Percentiles rank a stretch among this genome's conserved stretches.
Conservation (phyloP, 2,113 vertebrate species). For the Gymnarchus niloticus region DNA sequence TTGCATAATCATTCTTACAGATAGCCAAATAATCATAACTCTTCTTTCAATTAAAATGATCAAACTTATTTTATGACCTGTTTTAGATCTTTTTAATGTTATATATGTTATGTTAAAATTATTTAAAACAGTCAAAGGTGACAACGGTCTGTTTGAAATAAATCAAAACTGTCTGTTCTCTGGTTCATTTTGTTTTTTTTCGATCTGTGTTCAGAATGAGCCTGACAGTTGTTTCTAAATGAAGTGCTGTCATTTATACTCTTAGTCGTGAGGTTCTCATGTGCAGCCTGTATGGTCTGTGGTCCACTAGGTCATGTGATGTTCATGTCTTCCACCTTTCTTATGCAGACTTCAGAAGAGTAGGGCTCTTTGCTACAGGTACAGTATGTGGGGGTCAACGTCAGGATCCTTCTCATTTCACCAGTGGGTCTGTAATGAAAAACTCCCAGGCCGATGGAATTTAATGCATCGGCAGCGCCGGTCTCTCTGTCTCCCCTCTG, state of each 20-base stretch:
- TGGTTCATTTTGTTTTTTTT: background rate
- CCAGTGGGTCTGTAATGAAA: background rate
- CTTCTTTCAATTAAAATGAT: background rate
- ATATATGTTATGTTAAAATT: too few relatives aligned
- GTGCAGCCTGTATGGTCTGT: background rate
- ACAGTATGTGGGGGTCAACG: background rate
- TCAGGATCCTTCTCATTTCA: background rate
- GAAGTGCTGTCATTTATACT: background rate
- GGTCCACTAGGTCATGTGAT: background rate
- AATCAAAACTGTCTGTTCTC: too few relatives aligned
- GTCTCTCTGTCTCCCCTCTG: conserved; percentile 43
- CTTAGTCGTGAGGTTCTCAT: background rate
- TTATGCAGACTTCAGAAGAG: background rate
- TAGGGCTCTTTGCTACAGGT: background rate
- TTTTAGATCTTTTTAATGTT: background rate
- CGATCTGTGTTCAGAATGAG: background rate
- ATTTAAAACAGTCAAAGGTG: background rate
- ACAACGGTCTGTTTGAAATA: background rate
- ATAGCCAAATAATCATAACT: background rate
- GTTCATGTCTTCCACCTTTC: background rate
- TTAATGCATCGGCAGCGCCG: conserved; percentile 29
- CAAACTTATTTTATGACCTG: background rate
- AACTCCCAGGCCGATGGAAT: background rate
- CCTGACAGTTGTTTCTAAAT: background rate
- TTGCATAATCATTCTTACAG: background rate